phyloP scores from a whole-genome alignment of 2,888 invertebrate species.

The Tricholauxania praeusta region DNA sequence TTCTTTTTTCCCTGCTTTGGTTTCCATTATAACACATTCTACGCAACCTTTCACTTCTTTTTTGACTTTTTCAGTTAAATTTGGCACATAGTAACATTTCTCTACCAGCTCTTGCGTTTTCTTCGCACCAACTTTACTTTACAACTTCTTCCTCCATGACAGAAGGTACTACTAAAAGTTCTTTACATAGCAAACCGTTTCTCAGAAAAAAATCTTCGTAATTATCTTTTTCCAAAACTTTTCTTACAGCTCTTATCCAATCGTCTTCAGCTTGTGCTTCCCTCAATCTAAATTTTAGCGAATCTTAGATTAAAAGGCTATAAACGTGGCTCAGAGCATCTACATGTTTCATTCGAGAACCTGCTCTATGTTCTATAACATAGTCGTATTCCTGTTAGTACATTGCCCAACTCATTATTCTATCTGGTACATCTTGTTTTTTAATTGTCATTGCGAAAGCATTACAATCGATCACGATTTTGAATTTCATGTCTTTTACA shows the following conservation, averaged over 20 bases:
- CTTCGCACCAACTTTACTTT: constrained; percentile 57
- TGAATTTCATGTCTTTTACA: constrained; percentile 24
- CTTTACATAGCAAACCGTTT: constrained; percentile 5
- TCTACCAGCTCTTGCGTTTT: constrained; percentile 51
- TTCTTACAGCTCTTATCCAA: background rate
- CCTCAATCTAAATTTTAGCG: constrained; percentile 5
- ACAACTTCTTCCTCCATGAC: constrained; percentile 34
- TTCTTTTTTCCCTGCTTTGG: constrained; percentile 57
- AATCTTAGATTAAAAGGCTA: constrained; percentile 14
- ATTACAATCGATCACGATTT: constrained; percentile 21
- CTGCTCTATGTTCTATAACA: constrained; percentile 19
- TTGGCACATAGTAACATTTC: constrained; percentile 52
- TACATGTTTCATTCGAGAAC: constrained; percentile 15
- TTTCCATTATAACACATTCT: constrained; percentile 41
- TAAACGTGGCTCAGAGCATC: constrained; percentile 18
- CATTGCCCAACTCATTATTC: constrained; percentile 11
- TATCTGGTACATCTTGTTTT: background rate
- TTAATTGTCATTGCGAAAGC: constrained; percentile 20
- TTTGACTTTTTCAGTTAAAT: constrained; percentile 33
- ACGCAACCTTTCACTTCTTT: constrained; percentile 39
- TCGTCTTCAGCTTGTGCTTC: constrained; percentile 6
- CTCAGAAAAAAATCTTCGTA: constrained; percentile 9
- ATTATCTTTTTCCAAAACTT: background rate
- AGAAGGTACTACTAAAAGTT: constrained; percentile 6
- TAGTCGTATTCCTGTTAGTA: constrained; percentile 15